Conservation (phyloP, 2,888 invertebrate genomes). For the Prostheceraeus crozeri region DNA sequence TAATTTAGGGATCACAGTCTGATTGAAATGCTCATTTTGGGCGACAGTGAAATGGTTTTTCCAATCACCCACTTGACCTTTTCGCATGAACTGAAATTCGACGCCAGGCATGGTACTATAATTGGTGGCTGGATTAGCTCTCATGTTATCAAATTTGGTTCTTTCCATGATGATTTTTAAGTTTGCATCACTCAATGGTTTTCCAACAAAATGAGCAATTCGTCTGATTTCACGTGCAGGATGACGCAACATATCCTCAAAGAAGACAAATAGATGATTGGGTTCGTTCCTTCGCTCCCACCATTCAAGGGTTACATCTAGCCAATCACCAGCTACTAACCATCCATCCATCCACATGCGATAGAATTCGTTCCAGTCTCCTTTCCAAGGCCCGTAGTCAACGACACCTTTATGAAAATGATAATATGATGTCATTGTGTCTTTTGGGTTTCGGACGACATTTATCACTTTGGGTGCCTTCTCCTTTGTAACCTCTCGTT, state of each 20-base stretch:
- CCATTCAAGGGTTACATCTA: slow-evolving; percentile 19
- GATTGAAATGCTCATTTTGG: slow-evolving; percentile 11
- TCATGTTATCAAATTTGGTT: slow-evolving; percentile 23
- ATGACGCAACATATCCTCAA: slow-evolving; percentile 38
- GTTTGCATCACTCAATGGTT: background rate
- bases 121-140: slow-evolving; percentile 24
- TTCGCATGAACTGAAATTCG: slow-evolving; percentile 26
- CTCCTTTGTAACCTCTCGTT: too few relatives aligned
- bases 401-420: slow-evolving; percentile 25
- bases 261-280: slow-evolving; percentile 18
- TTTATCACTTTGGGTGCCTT: background rate
- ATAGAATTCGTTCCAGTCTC: slow-evolving; percentile 15
- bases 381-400: slow-evolving; percentile 30
- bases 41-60: slow-evolving; percentile 10
- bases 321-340: slow-evolving; percentile 26
- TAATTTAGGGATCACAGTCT: too few relatives aligned
- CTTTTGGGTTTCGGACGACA: slow-evolving; percentile 30
- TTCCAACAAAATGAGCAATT: slow-evolving; percentile 34
- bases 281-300: slow-evolving; percentile 12
- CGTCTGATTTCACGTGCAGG: slow-evolving; percentile 30
- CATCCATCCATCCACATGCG: slow-evolving; percentile 31
- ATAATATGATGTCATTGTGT: slow-evolving; percentile 27
- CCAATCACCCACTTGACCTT: slow-evolving; percentile 24
- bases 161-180: slow-evolving; percentile 1
- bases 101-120: slow-evolving; percentile 26